These are phyloP conservation scores for Mycogona germanica DNA, from an alignment of 2,888 invertebrate species.

Conservation along the genomic window DNA sequence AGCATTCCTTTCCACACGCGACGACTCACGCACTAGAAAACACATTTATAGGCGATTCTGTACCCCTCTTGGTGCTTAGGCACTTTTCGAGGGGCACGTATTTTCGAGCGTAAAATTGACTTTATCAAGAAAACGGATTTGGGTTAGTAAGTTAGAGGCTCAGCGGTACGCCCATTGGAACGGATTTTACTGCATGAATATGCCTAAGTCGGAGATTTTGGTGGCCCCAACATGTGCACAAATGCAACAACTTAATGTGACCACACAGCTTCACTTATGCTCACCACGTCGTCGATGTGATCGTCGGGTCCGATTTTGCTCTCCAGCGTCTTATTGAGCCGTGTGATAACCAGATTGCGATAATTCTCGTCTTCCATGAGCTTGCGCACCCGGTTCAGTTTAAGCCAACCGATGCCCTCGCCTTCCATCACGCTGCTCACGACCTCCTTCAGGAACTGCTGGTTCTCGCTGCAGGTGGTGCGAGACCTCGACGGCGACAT, in stretches of 20 bases:
- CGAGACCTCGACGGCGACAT: conserved; percentile 12
- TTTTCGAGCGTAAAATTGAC: conserved; percentile 7
- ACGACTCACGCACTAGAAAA: conserved; percentile 65
- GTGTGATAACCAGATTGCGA: conserved; percentile 86
- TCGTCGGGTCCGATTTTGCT: conserved; percentile 89
- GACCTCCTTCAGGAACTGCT: conserved; percentile 83
- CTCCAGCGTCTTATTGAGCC: conserved; percentile 86
- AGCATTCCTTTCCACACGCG: conserved; percentile 94
- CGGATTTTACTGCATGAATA: too few relatives aligned
- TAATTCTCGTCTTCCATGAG: conserved; percentile 99
- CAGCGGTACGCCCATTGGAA: too few relatives aligned
- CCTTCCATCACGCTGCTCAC: conserved; percentile 74
- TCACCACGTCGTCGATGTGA: conserved; percentile 93
- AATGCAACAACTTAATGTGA: too few relatives aligned
- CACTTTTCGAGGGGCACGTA: too few relatives aligned
- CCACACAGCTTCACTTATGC: too few relatives aligned
- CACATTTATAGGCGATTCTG: conserved; percentile 15
- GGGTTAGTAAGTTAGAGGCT: too few relatives aligned
- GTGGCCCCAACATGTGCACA: too few relatives aligned
- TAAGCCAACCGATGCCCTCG: conserved; percentile 94
- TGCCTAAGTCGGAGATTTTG: too few relatives aligned
- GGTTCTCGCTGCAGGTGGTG: conserved; percentile 54
- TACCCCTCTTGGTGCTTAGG: too few relatives aligned
- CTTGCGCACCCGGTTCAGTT: conserved; percentile 79
- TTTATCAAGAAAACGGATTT: too few relatives aligned